Base-by-base conservation (phyloP, 2,797 vertebrate genomes). In the Macropus fuliginosus region DNA sequence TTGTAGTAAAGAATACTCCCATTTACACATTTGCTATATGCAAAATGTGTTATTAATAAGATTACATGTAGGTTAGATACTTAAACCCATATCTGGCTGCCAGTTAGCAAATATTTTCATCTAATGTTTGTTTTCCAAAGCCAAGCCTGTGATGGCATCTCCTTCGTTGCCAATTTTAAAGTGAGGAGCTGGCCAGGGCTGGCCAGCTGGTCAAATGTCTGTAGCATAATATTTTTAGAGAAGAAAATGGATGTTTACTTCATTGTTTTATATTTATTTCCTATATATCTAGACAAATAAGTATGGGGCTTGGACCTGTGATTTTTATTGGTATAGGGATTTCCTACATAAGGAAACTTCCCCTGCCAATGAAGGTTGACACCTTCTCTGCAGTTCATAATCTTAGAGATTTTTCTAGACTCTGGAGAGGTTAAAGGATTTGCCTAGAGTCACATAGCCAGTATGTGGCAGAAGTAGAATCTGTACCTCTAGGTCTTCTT, bases 181-280 rank as follows among this genome's bases (percentile, higher is more conserved):
- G 3, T 0, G 10, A 94, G 96, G 24, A 96, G 59, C 81, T 56
- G 87, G 90, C 57, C 50, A 57, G 95, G 94, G 92, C 81, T 94
- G 59, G 21, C 92, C 92, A 95, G 50, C 91, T 96, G 91, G 92
- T 94, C 93, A 96, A 90, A 1, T 55, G 94, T 93, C 97, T 96
- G 96, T 95, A 97, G 95, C 92, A 57, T 95, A 98, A 91, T 96
- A 96, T 97, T 95, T 74, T 87, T 98, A 74, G 93, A 97, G 96
- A 91, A 46, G 5, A 28, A 97, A 97, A 87, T 96, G 95, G 95
- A 92, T 97, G 95, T 95, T 96, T 95, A 94, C 90, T 92, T 52
- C 89, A 94, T 97, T 94, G 93, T 96, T 97, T 97, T 96, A 92
- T 97, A 93, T 97, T 98, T 97, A 96, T 96, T 94, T 95, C 95